A percentile compares a stretch with the other conserved stretches of the same genome.
These are phyloP conservation scores for Bombus polaris DNA, from an alignment of 1,140 invertebrate species.

Conservation along the genomic window DNA sequence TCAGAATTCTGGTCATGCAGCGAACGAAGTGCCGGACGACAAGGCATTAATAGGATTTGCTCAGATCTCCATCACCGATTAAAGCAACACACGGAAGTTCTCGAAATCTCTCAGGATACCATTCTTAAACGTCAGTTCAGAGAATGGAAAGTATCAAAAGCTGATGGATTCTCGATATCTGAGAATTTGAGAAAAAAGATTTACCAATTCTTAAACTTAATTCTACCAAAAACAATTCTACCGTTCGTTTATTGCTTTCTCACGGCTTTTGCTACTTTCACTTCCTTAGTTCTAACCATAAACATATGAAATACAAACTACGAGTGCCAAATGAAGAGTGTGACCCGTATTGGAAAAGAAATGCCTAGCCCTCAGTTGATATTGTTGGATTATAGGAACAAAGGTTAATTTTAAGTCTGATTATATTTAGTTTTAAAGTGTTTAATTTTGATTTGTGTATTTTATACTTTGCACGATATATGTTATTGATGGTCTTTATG, in stretches of 20 bases:
- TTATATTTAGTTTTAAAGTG: no score
- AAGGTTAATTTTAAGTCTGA: no score
- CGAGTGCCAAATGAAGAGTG: no score
- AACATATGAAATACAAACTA: background rate
- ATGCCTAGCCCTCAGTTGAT: no score
- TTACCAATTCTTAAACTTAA: background rate
- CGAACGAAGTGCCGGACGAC: conserved; percentile 95
- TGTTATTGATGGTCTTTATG: no score
- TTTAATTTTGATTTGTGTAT: no score
- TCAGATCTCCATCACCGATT: conserved; percentile 96
- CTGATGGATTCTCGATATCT: background rate
- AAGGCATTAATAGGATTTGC: conserved; percentile 97
- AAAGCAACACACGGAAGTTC: conserved; percentile 65
- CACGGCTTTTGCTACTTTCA: conserved; percentile 56
- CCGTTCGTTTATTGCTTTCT: background rate
- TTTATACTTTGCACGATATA: no score
- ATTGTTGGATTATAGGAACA: no score
- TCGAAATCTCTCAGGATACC: conserved; percentile 58
- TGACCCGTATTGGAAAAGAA: no score
- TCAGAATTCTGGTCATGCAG: conserved; percentile 91
- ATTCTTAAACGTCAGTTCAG: conserved; percentile 54
- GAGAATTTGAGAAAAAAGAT: background rate
- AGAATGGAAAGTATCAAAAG: conserved; percentile 52
- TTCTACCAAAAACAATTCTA: background rate
- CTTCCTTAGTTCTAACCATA: conserved; percentile 39